Evolutionary conservation across 2,113 vertebrate species (phyloP), one percentile per base, ranked within the genome.

Genomic region (Brachypteracias leptosomus): DNA sequence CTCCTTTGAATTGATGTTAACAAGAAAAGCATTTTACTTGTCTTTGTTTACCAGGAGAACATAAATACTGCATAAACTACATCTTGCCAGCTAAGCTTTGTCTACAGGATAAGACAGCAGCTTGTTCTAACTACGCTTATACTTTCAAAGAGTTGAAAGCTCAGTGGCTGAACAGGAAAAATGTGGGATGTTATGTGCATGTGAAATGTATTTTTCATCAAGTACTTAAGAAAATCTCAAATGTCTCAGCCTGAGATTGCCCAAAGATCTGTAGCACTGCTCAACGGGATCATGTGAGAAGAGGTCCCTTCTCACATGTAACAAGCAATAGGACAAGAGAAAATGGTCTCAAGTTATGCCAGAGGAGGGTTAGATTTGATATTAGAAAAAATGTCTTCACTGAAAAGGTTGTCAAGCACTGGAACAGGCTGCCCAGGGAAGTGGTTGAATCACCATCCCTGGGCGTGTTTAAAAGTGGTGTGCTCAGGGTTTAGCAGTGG

Each of bases 51-150:
- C 91, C 19, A 10, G 77, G 35, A 78, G 67, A 96, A 94, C 71
- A 96, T 95, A 95, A 97, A 96, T 95, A 97, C 89, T 95, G 87
- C 91, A 95, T 94, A 74, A 95, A 91, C 67, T 63, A 66, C 72
- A 80, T 86, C 82, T 71, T 96, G 92, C 87, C 93, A 93, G 10
- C 78, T 93, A 73, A 75, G 84, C 51, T 89, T 90, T 93, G 91
- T 83, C 89, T 95, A 77, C 67, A 91, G 61, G 78, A 61, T 75
- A 57, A n/a, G 55, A 57, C 31, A 65, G 75, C 87, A 96, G 75
- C 46, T 95, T 95, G 78, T 90, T 96, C 93, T 74, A 80, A 88
- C 84, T 52, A 18, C 38, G 73, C 55, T 90, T 92, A 86, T 75
- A 67, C 52, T 95, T 93, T 49, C 29, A 83, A 83, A 78, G 68